Conservation (phyloP, 2,888 invertebrate genomes). For the Conomelus anceps region DNA sequence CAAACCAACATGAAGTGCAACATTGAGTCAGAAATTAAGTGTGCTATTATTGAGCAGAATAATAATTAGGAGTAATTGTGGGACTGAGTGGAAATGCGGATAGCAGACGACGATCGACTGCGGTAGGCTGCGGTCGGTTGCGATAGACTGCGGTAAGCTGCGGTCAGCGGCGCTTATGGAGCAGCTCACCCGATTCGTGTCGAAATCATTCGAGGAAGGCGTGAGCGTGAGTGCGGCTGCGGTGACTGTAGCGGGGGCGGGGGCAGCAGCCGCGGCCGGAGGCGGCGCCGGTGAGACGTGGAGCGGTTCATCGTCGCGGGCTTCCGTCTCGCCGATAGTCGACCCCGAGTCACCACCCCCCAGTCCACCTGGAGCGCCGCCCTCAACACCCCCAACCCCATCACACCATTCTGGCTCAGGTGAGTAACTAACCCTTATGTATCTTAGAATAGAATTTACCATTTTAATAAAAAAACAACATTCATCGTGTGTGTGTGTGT, state of each 20-base stretch:
- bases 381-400: neutral
- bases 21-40: neutral
- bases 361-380: slow-evolving; percentile 22
- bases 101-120: neutral
- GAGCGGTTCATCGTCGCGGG: slow-evolving; percentile 20
- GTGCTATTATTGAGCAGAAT: neutral
- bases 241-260: neutral
- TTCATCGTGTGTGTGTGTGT: too few relatives aligned
- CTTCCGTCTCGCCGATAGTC: slow-evolving; percentile 39
- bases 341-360: slow-evolving; percentile 40
- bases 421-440: neutral
- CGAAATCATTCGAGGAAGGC: slow-evolving; percentile 65
- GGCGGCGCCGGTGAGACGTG: slow-evolving; percentile 7
- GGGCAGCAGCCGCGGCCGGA: neutral
- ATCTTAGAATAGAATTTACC: too few relatives aligned
- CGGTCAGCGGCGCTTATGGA: slow-evolving; percentile 52
- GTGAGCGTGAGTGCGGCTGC: neutral
- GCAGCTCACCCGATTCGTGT: slow-evolving; percentile 85
- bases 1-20: neutral
- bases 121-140: neutral
- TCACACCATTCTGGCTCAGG: neutral
- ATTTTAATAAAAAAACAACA: too few relatives aligned
- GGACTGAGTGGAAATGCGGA: neutral
- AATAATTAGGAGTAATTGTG: neutral
- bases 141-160: neutral